Percentiles rank a stretch among this genome's conserved stretches.
Conservation (phyloP, 1,140 invertebrate genomes). For the Calycopis cecrops region DNA sequence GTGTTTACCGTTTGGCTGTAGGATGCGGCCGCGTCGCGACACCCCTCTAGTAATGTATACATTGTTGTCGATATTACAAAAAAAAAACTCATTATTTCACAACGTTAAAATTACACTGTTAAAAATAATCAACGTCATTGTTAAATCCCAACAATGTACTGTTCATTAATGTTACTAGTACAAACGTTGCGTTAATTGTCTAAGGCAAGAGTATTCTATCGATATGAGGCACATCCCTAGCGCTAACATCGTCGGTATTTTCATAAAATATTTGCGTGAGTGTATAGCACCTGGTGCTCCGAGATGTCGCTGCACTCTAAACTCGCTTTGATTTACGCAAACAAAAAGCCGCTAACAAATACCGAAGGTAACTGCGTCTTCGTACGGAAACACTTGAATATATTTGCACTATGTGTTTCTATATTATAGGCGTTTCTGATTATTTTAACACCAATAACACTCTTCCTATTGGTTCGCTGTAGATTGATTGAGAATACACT, state of each 20-base stretch:
- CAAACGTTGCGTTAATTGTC: too few species aligned
- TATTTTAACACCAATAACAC: background rate
- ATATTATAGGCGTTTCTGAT: background rate
- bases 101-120: background rate
- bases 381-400: too few species aligned
- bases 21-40: conserved; percentile 59
- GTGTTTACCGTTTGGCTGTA: conserved; percentile 75
- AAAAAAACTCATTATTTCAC: conserved; percentile 40
- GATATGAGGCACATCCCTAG: conserved; percentile 44
- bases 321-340: conserved; percentile 61
- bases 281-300: conserved; percentile 66
- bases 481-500: too few species aligned
- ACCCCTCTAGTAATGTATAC: conserved; percentile 39
- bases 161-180: too few species aligned
- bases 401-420: too few species aligned
- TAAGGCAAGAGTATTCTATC: conserved; percentile 19
- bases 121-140: too few species aligned
- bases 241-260: conserved; percentile 54
- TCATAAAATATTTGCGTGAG: conserved; percentile 72
- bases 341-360: conserved; percentile 55
- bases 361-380: conserved; percentile 34
- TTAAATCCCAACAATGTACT: too few species aligned
- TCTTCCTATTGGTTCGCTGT: too few species aligned
- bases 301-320: conserved; percentile 61
- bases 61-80: conserved; percentile 41